Evolutionary conservation across 1,140 invertebrate genomes (phyloP).

Genomic region (Papilio aristodemus): DNA sequence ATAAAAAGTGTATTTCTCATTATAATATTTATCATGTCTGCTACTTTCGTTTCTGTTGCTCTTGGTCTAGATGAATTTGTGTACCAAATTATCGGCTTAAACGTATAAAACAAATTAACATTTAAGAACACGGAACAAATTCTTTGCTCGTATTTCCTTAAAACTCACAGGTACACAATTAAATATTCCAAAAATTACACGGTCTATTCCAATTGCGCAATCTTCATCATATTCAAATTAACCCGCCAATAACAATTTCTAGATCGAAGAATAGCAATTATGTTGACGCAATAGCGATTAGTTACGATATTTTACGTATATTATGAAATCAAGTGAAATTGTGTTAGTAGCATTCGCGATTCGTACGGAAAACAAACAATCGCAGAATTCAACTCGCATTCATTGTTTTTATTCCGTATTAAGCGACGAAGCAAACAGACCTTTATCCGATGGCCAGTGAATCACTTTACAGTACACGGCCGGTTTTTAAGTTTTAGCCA

Average conservation of each 20-base stretch:
- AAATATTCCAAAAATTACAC: slow-evolving; percentile 11
- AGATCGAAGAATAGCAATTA: slow-evolving; percentile 19
- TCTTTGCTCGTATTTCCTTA: neutral
- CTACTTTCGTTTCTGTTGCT: neutral
- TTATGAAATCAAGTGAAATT: slow-evolving; percentile 20
- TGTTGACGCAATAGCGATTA: slow-evolving; percentile 18
- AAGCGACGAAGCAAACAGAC: neutral
- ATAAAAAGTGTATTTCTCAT: too few species aligned
- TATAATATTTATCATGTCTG: too few species aligned
- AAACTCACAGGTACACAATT: neutral
- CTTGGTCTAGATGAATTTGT: neutral
- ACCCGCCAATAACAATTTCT: slow-evolving; percentile 21
- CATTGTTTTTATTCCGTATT: slow-evolving; percentile 1
- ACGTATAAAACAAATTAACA: slow-evolving; percentile 1
- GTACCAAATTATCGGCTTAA: neutral
- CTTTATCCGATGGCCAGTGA: neutral
- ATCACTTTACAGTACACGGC: neutral
- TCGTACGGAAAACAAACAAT: slow-evolving; percentile 12
- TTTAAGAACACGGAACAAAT: slow-evolving; percentile 1
- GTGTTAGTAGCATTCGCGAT: slow-evolving; percentile 16
- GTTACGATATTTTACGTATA: slow-evolving; percentile 24
- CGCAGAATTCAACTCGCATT: neutral
- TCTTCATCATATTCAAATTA: slow-evolving; percentile 17
- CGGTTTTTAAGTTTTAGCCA: too few species aligned
- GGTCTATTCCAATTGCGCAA: slow-evolving; percentile 4